Percentiles rank a stretch among this genome's conserved stretches.
Evolutionary conservation across 2,888 invertebrate genomes (phyloP).

Genomic region (Oligia fasciuncula): DNA sequence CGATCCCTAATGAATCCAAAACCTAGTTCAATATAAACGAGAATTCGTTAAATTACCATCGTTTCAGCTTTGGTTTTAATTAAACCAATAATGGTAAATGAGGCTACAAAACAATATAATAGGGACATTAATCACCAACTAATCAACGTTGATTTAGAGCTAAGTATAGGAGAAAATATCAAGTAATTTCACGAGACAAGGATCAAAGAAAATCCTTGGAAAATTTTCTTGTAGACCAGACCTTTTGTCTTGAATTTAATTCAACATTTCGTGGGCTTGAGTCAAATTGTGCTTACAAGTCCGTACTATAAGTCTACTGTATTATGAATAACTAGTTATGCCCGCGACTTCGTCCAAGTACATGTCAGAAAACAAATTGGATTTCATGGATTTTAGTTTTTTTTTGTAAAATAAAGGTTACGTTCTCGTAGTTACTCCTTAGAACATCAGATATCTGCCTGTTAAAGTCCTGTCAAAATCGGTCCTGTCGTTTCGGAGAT

Average conservation of each 20-base stretch:
- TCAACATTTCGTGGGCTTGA: constrained; percentile 33
- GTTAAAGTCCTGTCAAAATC: neutral
- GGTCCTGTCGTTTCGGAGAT: neutral
- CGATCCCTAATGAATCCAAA: constrained; percentile 17
- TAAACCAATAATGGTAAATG: constrained; percentile 32
- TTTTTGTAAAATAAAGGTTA: too few species aligned
- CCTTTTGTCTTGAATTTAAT: constrained; percentile 56
- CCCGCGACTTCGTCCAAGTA: neutral
- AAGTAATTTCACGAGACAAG: constrained; percentile 50
- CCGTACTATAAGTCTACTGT: constrained; percentile 26
- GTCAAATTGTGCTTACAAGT: constrained; percentile 41
- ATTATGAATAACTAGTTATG: constrained; percentile 7
- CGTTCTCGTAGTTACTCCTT: too few species aligned
- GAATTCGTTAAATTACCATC: constrained; percentile 20
- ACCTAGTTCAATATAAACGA: neutral
- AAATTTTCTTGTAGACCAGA: constrained; percentile 34
- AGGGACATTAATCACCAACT: constrained; percentile 50
- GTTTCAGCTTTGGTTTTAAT: constrained; percentile 29
- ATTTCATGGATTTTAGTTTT: neutral
- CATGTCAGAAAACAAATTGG: neutral
- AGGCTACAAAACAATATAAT: constrained; percentile 38
- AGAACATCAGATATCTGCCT: neutral
- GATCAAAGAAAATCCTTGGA: constrained; percentile 54
- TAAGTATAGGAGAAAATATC: constrained; percentile 40
- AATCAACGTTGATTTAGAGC: constrained; percentile 49